These are phyloP conservation scores for Ypsolopha sequella DNA, from an alignment of 2,888 invertebrate species.

Conservation along the genomic window DNA sequence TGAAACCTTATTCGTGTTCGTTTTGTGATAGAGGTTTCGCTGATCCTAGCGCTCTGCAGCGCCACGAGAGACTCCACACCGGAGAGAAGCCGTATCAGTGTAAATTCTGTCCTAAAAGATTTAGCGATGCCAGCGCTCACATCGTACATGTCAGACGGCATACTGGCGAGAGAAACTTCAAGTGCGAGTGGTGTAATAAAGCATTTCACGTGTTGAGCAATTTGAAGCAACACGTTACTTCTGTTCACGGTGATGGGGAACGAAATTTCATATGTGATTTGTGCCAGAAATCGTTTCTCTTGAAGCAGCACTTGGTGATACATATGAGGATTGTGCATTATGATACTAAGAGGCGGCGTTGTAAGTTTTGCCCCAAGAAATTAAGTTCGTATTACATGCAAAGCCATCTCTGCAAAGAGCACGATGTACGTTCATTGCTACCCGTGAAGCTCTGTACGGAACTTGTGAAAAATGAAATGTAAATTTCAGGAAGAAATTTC, in stretches of 20 bases:
- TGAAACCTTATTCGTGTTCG: slow-evolving; percentile 10
- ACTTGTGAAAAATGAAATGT: too few relatives aligned
- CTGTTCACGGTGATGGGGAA: slow-evolving; percentile 5
- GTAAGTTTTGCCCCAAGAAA: too few relatives aligned
- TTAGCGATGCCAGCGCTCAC: slow-evolving; percentile 20
- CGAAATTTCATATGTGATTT: slow-evolving; percentile 12
- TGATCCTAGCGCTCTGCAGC: neutral
- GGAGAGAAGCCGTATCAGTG: slow-evolving; percentile 21
- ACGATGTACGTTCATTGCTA: too few relatives aligned
- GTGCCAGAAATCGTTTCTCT: slow-evolving; percentile 14
- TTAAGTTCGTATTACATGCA: too few relatives aligned
- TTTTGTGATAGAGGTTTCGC: slow-evolving; percentile 20
- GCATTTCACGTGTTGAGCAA: slow-evolving; percentile 9
- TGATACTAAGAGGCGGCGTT: neutral
- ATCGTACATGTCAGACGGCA: slow-evolving; percentile 17
- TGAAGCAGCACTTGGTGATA: slow-evolving; percentile 4
- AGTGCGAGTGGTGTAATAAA: slow-evolving; percentile 17
- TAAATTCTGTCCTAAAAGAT: slow-evolving; percentile 17
- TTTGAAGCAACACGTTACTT: neutral
- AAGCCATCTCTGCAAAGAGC: too few relatives aligned
- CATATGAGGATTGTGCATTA: slow-evolving; percentile 8
- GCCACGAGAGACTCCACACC: slow-evolving; percentile 20
- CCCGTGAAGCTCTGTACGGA: too few relatives aligned
- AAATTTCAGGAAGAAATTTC: too few relatives aligned
- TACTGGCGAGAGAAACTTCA: slow-evolving; percentile 5